phyloP scores from a whole-genome alignment of 2,888 invertebrate genomes.

The Amaurobius ferox region DNA sequence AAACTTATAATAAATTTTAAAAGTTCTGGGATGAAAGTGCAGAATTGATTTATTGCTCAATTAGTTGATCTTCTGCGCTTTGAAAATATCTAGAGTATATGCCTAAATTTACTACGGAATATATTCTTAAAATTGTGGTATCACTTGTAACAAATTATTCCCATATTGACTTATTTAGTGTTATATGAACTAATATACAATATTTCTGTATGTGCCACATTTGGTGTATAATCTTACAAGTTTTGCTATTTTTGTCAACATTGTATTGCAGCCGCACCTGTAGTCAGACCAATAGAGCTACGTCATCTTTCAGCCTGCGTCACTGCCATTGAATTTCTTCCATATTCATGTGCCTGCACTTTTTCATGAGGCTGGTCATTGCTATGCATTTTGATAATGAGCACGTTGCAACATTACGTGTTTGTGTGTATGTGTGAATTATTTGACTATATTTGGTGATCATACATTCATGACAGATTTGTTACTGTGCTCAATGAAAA shows the following conservation, averaged over 20 bases:
- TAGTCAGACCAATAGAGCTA: conserved; percentile 42
- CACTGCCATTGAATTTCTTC: conserved; percentile 64
- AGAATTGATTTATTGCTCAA: too few relatives aligned
- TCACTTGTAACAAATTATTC: too few relatives aligned
- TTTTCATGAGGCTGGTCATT: conserved; percentile 30
- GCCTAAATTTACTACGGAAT: too few relatives aligned
- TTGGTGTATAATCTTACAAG: not conserved
- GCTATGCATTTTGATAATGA: conserved; percentile 31
- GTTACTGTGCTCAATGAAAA: not conserved
- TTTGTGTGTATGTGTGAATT: not conserved
- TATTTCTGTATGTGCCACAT: not conserved
- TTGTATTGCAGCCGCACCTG: conserved; percentile 38
- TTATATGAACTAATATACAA: too few relatives aligned
- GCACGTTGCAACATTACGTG: conserved; percentile 42
- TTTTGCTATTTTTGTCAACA: conserved; percentile 34
- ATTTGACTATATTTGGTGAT: not conserved
- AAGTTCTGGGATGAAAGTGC: too few relatives aligned
- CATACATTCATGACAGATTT: not conserved
- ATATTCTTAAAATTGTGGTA: too few relatives aligned
- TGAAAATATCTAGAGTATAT: too few relatives aligned
- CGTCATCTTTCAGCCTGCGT: conserved; percentile 52
- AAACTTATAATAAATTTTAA: too few relatives aligned
- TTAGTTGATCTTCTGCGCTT: too few relatives aligned
- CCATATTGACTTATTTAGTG: too few relatives aligned
- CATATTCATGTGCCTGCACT: conserved; percentile 64